Evolutionary conservation across 2,797 vertebrate species (phyloP).

Genomic region (Brachymystax lenok): DNA sequence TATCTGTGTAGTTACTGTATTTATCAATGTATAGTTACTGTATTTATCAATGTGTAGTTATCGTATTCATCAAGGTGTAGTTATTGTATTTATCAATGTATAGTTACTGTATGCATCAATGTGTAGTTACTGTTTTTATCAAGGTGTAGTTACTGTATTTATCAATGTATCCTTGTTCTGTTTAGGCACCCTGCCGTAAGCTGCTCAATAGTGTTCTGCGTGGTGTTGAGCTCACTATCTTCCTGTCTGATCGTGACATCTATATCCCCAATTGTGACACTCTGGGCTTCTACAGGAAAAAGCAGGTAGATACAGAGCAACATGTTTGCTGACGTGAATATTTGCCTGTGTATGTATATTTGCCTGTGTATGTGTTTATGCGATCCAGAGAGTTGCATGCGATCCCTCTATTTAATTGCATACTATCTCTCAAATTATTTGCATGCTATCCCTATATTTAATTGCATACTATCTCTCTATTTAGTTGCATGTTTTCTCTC

Average conservation of each 20-base stretch:
- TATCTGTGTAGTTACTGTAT: background rate
- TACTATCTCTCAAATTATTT: too few species aligned
- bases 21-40: background rate
- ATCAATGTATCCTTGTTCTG: conserved; percentile 32
- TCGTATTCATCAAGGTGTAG: too few species aligned
- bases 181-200: conserved; percentile 86
- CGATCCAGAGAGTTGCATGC: conserved; percentile 24
- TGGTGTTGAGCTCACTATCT: conserved; percentile 83
- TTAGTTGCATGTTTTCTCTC: conserved; percentile 41
- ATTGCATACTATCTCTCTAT: background rate
- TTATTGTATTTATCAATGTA: too few species aligned
- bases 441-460: too few species aligned
- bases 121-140: too few species aligned
- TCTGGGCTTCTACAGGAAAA: conserved; percentile 87
- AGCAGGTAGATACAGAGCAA: conserved; percentile 77
- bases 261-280: conserved; percentile 93
- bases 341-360: background rate
- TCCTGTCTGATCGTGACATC: conserved; percentile 83
- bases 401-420: conserved; percentile 29
- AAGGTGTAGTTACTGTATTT: too few species aligned
- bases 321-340: background rate
- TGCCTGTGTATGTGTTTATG: background rate
- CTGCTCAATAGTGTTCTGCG: conserved; percentile 83
- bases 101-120: too few species aligned
- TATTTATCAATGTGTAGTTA: too few species aligned